A percentile compares a stretch with the other conserved stretches of the same genome.
Conservation (phyloP, 2,888 invertebrate species). For the Empis livida region DNA sequence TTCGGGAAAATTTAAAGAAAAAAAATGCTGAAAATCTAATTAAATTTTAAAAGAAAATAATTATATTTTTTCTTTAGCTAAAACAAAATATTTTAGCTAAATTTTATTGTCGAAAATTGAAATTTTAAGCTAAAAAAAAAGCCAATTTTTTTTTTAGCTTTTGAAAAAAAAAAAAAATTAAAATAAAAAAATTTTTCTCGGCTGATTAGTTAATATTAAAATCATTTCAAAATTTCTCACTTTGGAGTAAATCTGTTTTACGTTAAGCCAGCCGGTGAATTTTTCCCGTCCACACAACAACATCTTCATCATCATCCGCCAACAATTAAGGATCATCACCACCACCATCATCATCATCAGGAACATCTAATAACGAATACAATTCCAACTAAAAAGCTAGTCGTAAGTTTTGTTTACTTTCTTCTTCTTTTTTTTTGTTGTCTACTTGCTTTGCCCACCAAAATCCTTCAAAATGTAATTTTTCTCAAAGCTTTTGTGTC, state of each 20-base stretch:
- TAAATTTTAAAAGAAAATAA: too few relatives aligned
- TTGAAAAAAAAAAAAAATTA: slow-evolving; percentile 6
- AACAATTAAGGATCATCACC: slow-evolving; percentile 27
- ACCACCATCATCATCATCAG: too few relatives aligned
- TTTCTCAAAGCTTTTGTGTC: too few relatives aligned
- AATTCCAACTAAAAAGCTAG: slow-evolving; percentile 35
- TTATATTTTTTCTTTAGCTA: too few relatives aligned
- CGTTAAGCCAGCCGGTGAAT: slow-evolving; percentile 36
- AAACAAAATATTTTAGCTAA: too few relatives aligned
- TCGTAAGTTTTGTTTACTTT: slow-evolving; percentile 25
- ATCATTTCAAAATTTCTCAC: slow-evolving; percentile 34
- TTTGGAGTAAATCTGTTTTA: slow-evolving; percentile 38
- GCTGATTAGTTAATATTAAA: slow-evolving; percentile 1
- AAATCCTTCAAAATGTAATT: too few relatives aligned
- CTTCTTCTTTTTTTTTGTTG: too few relatives aligned
- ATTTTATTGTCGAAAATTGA: not conserved
- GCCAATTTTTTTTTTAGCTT: not conserved
- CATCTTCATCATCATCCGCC: slow-evolving; percentile 12
- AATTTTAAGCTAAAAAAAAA: not conserved
- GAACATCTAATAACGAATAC: slow-evolving; percentile 9
- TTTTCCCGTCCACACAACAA: slow-evolving; percentile 24
- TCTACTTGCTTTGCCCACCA: too few relatives aligned
- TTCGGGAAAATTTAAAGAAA: too few relatives aligned
- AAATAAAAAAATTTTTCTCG: slow-evolving; percentile 5
- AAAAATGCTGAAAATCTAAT: too few relatives aligned